phyloP scores from a whole-genome alignment of 2,888 invertebrate genomes.

The Resseliella maxima region DNA sequence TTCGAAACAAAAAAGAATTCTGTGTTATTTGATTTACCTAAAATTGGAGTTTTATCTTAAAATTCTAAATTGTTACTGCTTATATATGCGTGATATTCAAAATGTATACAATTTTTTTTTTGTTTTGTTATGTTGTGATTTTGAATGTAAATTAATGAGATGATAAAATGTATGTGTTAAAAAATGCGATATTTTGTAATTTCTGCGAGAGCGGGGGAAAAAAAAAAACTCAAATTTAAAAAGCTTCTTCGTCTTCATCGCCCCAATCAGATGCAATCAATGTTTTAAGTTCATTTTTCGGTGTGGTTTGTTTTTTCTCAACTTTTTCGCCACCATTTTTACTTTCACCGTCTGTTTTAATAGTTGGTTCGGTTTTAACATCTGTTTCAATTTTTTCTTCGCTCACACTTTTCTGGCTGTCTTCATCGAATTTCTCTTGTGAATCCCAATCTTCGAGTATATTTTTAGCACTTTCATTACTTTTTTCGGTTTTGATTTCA shows the following conservation, averaged over 20 bases:
- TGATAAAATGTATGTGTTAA: too few relatives aligned
- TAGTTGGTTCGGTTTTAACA: background rate
- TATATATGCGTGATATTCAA: too few relatives aligned
- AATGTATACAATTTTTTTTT: too few relatives aligned
- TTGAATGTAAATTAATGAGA: too few relatives aligned
- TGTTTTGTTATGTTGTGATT: too few relatives aligned
- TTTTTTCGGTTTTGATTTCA: background rate
- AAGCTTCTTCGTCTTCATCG: conserved; percentile 53
- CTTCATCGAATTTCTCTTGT: conserved; percentile 64
- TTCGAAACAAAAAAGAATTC: too few relatives aligned
- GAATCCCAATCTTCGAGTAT: conserved; percentile 65
- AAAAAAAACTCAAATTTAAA: background rate
- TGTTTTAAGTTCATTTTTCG: conserved; percentile 54
- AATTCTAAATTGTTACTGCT: too few relatives aligned
- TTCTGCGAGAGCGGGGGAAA: too few relatives aligned
- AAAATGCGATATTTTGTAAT: background rate
- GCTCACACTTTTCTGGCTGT: background rate
- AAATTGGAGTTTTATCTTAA: too few relatives aligned
- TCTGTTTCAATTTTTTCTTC: conserved; percentile 32
- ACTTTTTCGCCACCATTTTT: conserved; percentile 1
- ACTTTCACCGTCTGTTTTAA: background rate
- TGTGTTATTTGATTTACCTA: too few relatives aligned
- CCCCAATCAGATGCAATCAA: conserved; percentile 29
- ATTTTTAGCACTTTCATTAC: conserved; percentile 27
- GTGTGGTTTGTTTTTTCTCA: conserved; percentile 12